phyloP scores from a whole-genome alignment of 2,797 vertebrate species.

The Sebastes hubbsi region DNA sequence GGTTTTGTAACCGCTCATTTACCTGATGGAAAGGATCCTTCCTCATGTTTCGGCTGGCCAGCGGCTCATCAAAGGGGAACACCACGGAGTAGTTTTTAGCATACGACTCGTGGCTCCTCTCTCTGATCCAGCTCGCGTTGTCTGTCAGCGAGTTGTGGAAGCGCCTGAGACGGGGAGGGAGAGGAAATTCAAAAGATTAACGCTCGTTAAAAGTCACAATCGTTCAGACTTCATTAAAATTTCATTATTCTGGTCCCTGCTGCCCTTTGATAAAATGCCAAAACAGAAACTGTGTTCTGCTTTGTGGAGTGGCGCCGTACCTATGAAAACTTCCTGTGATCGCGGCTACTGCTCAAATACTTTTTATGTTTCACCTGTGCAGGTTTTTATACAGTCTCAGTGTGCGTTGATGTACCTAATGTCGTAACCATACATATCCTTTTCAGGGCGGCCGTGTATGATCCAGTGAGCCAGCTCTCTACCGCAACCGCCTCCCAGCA shows the following conservation, averaged over 20 bases:
- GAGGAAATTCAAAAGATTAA: conserved; percentile 18
- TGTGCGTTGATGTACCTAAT: conserved; percentile 84
- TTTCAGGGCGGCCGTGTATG: conserved; percentile 91
- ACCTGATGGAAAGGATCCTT: conserved; percentile 92
- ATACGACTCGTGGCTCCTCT: conserved; percentile 96
- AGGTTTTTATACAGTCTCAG: background rate
- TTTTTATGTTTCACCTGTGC: background rate
- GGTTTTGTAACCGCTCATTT: background rate
- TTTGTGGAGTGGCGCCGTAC: background rate
- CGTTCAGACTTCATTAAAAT: background rate
- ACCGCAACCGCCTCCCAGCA: conserved; percentile 97
- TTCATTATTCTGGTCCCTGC: background rate
- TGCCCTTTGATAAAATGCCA: conserved; percentile 11
- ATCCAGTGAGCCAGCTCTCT: conserved; percentile 95
- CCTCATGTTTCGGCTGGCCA: conserved; percentile 91
- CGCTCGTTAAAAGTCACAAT: conserved; percentile 19
- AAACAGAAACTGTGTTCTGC: background rate
- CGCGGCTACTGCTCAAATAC: background rate
- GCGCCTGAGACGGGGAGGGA: conserved; percentile 65
- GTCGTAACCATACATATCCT: conserved; percentile 97
- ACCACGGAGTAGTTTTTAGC: conserved; percentile 96
- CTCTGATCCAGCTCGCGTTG: conserved; percentile 89
- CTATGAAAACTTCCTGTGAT: background rate
- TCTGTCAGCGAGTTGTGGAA: conserved; percentile 90
- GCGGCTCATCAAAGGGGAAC: conserved; percentile 93